phyloP scores from a whole-genome alignment of 1,140 invertebrate species.

The Scaptodrosophila lebanonensis region DNA sequence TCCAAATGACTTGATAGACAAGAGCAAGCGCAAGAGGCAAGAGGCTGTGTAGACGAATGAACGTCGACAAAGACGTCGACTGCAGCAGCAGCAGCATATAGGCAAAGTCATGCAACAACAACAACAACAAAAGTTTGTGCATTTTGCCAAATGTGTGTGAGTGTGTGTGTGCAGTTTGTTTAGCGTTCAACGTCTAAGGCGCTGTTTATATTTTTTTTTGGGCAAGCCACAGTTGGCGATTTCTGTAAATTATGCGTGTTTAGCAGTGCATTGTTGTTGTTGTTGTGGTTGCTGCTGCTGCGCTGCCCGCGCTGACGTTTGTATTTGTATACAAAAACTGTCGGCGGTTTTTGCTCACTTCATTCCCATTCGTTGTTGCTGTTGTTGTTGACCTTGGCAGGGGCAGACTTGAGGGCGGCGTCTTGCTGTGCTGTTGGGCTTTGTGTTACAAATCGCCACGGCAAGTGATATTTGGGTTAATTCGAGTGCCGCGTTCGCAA shows the following conservation, averaged over 20 bases:
- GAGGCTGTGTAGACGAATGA: conserved; percentile 19
- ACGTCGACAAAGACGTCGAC: background rate
- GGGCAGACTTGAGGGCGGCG: conserved; percentile 27
- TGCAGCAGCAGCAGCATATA: conserved; percentile 27
- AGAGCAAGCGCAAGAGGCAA: too few species aligned
- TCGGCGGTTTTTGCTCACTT: conserved; percentile 51
- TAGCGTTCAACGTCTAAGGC: conserved; percentile 52
- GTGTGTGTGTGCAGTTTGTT: background rate
- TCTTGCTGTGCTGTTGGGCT: background rate
- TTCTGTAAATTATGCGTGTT: conserved; percentile 66
- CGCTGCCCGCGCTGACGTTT: conserved; percentile 46
- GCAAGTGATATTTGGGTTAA: conserved; percentile 5
- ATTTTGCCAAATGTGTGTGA: conserved; percentile 1
- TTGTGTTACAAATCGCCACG: background rate
- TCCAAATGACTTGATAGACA: conserved; percentile 71
- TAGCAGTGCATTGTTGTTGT: conserved; percentile 12
- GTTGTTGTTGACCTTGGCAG: conserved; percentile 44
- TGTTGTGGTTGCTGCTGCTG: background rate
- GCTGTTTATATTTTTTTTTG: conserved; percentile 26
- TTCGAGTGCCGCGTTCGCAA: background rate
- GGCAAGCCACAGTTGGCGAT: conserved; percentile 34
- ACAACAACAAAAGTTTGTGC: conserved; percentile 6
- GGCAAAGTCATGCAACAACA: conserved; percentile 59
- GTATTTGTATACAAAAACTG: conserved; percentile 65
- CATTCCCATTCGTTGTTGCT: conserved; percentile 13